Conservation (phyloP, 2,888 invertebrate genomes). For the Caenorhabditis afra region DNA sequence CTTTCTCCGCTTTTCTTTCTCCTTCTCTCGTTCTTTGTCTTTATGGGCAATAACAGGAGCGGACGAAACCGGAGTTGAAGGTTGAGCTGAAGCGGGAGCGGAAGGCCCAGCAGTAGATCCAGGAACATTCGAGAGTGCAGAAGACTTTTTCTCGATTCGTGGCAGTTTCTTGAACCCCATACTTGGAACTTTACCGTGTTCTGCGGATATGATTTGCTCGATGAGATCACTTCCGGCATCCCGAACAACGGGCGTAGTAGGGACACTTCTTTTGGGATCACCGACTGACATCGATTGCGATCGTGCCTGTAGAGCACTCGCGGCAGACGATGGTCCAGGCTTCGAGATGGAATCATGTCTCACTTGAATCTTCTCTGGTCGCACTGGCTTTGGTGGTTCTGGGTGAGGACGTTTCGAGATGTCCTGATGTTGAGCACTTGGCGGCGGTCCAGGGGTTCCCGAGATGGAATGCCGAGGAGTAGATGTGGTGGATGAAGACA, state of each 20-base stretch:
- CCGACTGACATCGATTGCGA: constrained; percentile 38
- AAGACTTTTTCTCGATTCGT: constrained; percentile 53
- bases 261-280: constrained; percentile 21
- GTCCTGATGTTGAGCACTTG: constrained; percentile 5
- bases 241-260: constrained; percentile 27
- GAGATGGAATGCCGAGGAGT: constrained; percentile 47
- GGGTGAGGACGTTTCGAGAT: constrained; percentile 10
- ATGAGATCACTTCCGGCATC: constrained; percentile 39
- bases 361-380: constrained; percentile 30
- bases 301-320: constrained; percentile 31
- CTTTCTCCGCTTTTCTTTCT: constrained; percentile 30
- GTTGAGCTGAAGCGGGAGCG: neutral
- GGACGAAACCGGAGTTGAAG: neutral
- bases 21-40: constrained; percentile 32
- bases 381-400: neutral
- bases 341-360: constrained; percentile 57
- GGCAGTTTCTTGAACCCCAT: constrained; percentile 47
- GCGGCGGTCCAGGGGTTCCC: constrained; percentile 20
- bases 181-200: constrained; percentile 14
- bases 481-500: constrained; percentile 24
- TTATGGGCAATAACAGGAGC: constrained; percentile 16
- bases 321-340: constrained; percentile 28
- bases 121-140: constrained; percentile 18
- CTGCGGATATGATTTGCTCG: constrained; percentile 30
- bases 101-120: neutral